Percentiles rank a stretch among this genome's conserved stretches.
Conservation (phyloP, 2,888 invertebrate species). For the Epirrita christyi region DNA sequence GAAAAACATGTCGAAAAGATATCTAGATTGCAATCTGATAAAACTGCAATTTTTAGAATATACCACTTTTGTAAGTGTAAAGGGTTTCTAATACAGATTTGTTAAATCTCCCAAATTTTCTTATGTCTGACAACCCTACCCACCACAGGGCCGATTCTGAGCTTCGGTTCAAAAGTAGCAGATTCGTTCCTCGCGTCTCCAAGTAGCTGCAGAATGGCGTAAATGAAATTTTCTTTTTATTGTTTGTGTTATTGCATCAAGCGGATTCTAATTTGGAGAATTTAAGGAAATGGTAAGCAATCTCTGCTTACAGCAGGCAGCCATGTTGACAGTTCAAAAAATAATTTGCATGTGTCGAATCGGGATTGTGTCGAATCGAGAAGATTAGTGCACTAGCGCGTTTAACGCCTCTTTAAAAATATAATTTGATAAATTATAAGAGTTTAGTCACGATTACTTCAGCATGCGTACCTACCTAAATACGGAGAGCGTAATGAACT, state of each 20-base stretch:
- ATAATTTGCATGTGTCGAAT: slow-evolving; percentile 1
- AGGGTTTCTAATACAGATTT: no score
- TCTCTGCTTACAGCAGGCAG: background rate
- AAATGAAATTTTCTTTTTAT: slow-evolving; percentile 37
- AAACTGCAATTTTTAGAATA: no score
- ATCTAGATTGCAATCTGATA: no score
- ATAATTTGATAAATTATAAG: no score
- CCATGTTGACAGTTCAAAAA: slow-evolving; percentile 15
- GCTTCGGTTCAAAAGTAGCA: slow-evolving; percentile 26
- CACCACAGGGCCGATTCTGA: slow-evolving; percentile 12
- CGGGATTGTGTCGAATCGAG: no score
- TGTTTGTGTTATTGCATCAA: slow-evolving; percentile 34
- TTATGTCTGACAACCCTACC: slow-evolving; percentile 18
- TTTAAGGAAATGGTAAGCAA: slow-evolving; percentile 15
- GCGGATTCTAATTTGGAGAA: slow-evolving; percentile 30
- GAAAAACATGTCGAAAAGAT: no score
- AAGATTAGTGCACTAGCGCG: no score
- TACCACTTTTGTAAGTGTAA: no score
- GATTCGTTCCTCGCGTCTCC: slow-evolving; percentile 26
- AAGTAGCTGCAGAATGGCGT: slow-evolving; percentile 26
- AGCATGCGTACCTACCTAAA: no score
- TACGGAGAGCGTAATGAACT: no score
- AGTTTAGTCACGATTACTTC: no score
- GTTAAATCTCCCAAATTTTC: background rate
- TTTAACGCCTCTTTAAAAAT: no score